phyloP scores from a whole-genome alignment of 2,888 invertebrate genomes.

The Xanthorhoe spadicearia region DNA sequence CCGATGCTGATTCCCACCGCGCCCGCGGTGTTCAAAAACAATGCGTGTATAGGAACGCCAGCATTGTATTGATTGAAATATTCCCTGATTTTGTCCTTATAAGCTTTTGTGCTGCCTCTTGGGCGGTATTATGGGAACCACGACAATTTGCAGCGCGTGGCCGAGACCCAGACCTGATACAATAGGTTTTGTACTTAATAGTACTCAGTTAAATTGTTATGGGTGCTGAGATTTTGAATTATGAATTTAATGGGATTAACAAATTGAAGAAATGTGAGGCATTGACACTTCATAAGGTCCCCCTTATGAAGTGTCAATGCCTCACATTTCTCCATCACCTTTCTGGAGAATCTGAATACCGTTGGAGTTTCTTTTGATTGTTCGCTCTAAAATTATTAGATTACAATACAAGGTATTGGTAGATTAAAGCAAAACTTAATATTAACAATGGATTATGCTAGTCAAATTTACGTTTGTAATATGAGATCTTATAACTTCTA shows the following conservation, averaged over 20 bases:
- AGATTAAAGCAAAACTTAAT: too few relatives aligned
- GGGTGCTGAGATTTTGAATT: slow-evolving; percentile 53
- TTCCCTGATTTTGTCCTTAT: slow-evolving; percentile 66
- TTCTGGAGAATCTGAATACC: not conserved
- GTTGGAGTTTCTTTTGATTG: not conserved
- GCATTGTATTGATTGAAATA: slow-evolving; percentile 83
- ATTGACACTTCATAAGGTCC: slow-evolving; percentile 23
- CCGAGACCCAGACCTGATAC: slow-evolving; percentile 61
- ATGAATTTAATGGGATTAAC: slow-evolving; percentile 27
- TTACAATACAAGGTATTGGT: not conserved
- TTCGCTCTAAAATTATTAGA: not conserved
- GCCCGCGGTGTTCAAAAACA: slow-evolving; percentile 75
- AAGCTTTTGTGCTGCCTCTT: slow-evolving; percentile 65
- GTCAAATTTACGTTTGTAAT: too few relatives aligned
- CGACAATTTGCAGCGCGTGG: slow-evolving; percentile 81
- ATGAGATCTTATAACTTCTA: too few relatives aligned
- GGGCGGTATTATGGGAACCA: slow-evolving; percentile 80
- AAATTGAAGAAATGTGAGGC: slow-evolving; percentile 21
- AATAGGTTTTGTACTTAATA: slow-evolving; percentile 72
- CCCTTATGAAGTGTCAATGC: too few relatives aligned
- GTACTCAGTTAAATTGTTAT: slow-evolving; percentile 72
- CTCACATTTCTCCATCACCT: too few relatives aligned
- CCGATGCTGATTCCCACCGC: slow-evolving; percentile 78
- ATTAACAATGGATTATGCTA: too few relatives aligned
- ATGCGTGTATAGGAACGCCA: slow-evolving; percentile 77